Base-by-base conservation (phyloP, 2,113 vertebrate genomes). In the Salvelinus fontinalis region DNA sequence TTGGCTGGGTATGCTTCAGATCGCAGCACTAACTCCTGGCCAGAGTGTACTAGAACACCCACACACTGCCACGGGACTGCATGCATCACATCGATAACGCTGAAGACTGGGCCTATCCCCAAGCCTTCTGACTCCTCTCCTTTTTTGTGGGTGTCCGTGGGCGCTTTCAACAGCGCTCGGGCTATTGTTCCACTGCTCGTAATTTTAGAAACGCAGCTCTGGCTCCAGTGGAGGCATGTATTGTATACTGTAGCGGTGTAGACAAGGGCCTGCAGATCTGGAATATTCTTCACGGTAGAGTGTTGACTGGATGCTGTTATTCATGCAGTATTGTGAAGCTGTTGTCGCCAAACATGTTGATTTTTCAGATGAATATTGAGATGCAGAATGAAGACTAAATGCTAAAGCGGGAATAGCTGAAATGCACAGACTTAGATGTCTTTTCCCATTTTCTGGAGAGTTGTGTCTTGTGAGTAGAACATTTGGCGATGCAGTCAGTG, bases 121-220 rank as follows among this genome's bases (percentile, higher is more conserved):
- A 27, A 88, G 79, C 84, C 82, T 89, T 86, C 86, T 89, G 80
- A 89, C 88, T 91, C 89, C 85, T 92, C 92, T 90, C 85, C 84
- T 81, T 89, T 88, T 88, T 83, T 89, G 87, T 90, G 89, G 89
- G 88, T 79, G 84, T 90, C 87, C 89, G 89, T 87, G 83, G 91
- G 89, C 86, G 87, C 86, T 85, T 82, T 89, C 82, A 85, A 83
- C 85, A 77, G 83, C 24, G 85, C 89, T 86, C 83, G 79, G 81
- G 81, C 78, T 89, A 84, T 87, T 86, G 81, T 86, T 88, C 78
- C 74, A 73, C 60, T 68, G 48, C 67, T 89, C 31, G 83, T 88
- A 88, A 83, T 77, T 83, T 74, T 81, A 81, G 67, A 75, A 54
- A 16, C 22, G 62, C 70, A 48, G 48, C 67, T 72, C 60, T 11